Conservation (phyloP, 2,888 invertebrate genomes). For the Macropis europaea region DNA sequence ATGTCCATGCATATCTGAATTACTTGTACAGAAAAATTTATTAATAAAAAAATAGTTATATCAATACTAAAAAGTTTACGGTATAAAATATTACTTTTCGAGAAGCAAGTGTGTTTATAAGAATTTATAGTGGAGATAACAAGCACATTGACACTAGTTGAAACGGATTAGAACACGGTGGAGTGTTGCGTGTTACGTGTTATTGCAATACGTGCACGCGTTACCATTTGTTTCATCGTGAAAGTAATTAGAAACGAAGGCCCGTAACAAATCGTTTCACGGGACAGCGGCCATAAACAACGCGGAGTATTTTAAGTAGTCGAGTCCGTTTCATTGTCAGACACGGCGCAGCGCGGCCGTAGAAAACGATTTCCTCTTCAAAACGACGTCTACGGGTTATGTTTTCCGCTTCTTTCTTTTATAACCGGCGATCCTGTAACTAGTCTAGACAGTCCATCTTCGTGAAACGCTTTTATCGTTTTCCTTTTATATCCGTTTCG, state of each 20-base stretch:
- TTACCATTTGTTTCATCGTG: slow-evolving; percentile 57
- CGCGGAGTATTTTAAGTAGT: slow-evolving; percentile 71
- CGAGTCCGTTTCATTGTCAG: slow-evolving; percentile 72
- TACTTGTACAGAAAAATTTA: too few species aligned
- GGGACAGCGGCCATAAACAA: slow-evolving; percentile 71
- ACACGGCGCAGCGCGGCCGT: slow-evolving; percentile 45
- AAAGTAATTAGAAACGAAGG: slow-evolving; percentile 68
- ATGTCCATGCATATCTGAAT: too few species aligned
- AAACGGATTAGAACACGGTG: too few species aligned
- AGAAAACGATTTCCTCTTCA: slow-evolving; percentile 50
- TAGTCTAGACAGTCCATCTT: slow-evolving; percentile 16
- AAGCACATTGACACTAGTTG: too few species aligned
- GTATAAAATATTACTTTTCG: too few species aligned
- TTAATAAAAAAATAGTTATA: too few species aligned
- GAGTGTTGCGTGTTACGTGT: slow-evolving; percentile 24
- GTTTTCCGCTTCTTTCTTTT: slow-evolving; percentile 25
- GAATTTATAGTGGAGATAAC: too few species aligned
- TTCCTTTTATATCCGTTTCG: neutral
- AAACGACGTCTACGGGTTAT: slow-evolving; percentile 22
- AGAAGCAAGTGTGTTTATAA: too few species aligned
- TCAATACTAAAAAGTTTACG: too few species aligned
- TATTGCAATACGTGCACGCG: slow-evolving; percentile 51
- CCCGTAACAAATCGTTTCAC: slow-evolving; percentile 71
- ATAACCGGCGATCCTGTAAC: slow-evolving; percentile 31
- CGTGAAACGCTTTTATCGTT: slow-evolving; percentile 11